These are phyloP conservation scores for Pocillopora verrucosa DNA, from an alignment of 64 coral and sea anemone species.

Conservation along the genomic window DNA sequence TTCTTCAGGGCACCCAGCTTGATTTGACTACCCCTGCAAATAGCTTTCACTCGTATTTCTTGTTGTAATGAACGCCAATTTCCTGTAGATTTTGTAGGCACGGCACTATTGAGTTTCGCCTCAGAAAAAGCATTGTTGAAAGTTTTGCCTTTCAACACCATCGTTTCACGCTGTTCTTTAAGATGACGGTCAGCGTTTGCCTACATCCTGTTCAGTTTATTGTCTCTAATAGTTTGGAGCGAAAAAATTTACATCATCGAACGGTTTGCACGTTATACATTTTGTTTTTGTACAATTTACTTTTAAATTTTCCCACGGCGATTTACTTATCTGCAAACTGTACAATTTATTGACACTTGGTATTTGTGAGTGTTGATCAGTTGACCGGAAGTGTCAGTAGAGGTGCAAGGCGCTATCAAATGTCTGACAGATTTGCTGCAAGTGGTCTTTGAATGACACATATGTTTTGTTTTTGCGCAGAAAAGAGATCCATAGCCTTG, in stretches of 20 bases:
- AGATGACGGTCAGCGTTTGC: background rate
- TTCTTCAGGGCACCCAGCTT: too few species aligned
- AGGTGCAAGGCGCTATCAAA: slow-evolving; percentile 21
- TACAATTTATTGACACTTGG: background rate
- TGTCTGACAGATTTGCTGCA: slow-evolving; percentile 28
- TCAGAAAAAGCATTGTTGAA: too few species aligned
- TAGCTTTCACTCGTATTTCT: too few species aligned
- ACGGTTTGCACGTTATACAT: background rate
- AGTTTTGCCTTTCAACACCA: too few species aligned
- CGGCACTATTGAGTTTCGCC: too few species aligned
- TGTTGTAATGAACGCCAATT: too few species aligned
- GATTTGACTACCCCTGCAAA: too few species aligned
- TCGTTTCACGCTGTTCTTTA: background rate
- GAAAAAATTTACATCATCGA: background rate
- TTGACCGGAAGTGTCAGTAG: slow-evolving; percentile 39
- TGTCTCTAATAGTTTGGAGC: too few species aligned
- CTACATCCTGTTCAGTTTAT: background rate
- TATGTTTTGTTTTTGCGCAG: slow-evolving; percentile 65
- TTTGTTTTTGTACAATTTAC: background rate
- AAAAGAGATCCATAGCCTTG: slow-evolving; percentile 74
- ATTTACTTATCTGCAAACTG: background rate
- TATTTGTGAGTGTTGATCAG: slow-evolving; percentile 17
- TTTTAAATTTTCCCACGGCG: slow-evolving; percentile 23
- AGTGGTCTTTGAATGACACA: background rate
- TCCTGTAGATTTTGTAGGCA: too few species aligned